Evolutionary conservation across 2,113 vertebrate genomes (phyloP).

Genomic region (Corythoichthys intestinalis): DNA sequence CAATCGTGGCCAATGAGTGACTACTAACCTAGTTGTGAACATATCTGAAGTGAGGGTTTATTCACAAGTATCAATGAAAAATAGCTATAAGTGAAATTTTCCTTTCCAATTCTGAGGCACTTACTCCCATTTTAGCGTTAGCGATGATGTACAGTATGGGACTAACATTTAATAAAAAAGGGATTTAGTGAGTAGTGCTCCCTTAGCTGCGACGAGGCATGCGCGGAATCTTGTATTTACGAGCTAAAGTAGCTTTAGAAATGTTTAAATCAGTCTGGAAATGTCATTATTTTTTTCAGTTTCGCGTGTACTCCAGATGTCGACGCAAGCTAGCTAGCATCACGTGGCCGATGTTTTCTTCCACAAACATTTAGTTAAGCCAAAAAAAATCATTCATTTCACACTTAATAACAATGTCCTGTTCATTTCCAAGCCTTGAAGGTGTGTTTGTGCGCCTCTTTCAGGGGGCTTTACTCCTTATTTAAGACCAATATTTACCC

Average conservation of each 20-base stretch:
- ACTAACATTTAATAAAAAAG: neutral
- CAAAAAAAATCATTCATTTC: constrained; percentile 42
- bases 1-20: too few species aligned
- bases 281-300: neutral
- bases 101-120: constrained; percentile 9
- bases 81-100: neutral
- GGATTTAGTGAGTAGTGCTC: constrained; percentile 4
- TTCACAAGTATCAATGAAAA: too few species aligned
- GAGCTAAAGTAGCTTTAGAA: neutral
- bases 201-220: constrained; percentile 10
- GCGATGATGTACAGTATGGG: constrained; percentile 1
- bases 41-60: too few species aligned
- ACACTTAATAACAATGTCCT: constrained; percentile 13
- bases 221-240: neutral
- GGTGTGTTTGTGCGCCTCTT: constrained; percentile 48
- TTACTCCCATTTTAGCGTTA: constrained; percentile 8
- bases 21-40: too few species aligned
- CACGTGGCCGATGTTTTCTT: constrained; percentile 27
- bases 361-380: constrained; percentile 35
- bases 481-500: constrained; percentile 95
- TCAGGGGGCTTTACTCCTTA: constrained; percentile 80
- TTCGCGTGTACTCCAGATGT: constrained; percentile 2
- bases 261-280: neutral
- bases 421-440: constrained; percentile 43
- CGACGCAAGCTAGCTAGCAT: neutral